phyloP scores from a whole-genome alignment of 2,888 invertebrate species.

The Acanthococcus lagerstroemiae region DNA sequence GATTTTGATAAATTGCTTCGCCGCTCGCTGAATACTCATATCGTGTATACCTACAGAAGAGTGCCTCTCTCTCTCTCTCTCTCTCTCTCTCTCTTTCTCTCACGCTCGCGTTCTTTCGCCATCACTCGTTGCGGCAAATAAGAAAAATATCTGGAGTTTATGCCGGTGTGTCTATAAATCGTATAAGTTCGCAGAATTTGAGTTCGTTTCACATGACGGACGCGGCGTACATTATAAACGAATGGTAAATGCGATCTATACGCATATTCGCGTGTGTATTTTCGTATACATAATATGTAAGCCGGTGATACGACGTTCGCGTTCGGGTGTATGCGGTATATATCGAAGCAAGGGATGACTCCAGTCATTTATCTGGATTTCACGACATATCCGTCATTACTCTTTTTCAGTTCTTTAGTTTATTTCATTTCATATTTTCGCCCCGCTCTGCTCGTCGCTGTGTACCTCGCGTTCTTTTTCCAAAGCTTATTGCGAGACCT shows the following conservation, averaged over 20 bases:
- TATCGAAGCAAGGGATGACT: conserved; percentile 26
- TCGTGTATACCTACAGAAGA: too few relatives aligned
- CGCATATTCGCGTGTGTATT: conserved; percentile 8
- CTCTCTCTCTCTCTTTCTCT: too few relatives aligned
- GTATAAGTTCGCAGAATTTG: conserved; percentile 22
- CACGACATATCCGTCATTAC: conserved; percentile 25
- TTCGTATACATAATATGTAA: neutral
- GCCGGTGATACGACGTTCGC: conserved; percentile 14
- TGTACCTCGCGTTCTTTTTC: too few relatives aligned
- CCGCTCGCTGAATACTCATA: too few relatives aligned
- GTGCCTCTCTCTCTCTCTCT: too few relatives aligned
- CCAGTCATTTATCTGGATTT: conserved; percentile 27
- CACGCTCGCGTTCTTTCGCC: too few relatives aligned
- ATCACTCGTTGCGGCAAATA: too few relatives aligned
- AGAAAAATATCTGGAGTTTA: conserved; percentile 1
- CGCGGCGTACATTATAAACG: conserved; percentile 22
- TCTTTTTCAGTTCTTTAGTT: conserved; percentile 18
- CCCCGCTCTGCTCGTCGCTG: too few relatives aligned
- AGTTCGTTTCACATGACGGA: conserved; percentile 24
- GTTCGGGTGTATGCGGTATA: neutral
- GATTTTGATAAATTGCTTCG: too few relatives aligned
- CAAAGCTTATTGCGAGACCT: too few relatives aligned
- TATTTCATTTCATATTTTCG: too few relatives aligned
- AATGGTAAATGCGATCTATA: conserved; percentile 21
- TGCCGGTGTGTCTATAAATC: conserved; percentile 19